Percentiles rank a stretch among this genome's conserved stretches.
phyloP scores from a whole-genome alignment of 2,113 vertebrate species.

The Etia nguti region DNA sequence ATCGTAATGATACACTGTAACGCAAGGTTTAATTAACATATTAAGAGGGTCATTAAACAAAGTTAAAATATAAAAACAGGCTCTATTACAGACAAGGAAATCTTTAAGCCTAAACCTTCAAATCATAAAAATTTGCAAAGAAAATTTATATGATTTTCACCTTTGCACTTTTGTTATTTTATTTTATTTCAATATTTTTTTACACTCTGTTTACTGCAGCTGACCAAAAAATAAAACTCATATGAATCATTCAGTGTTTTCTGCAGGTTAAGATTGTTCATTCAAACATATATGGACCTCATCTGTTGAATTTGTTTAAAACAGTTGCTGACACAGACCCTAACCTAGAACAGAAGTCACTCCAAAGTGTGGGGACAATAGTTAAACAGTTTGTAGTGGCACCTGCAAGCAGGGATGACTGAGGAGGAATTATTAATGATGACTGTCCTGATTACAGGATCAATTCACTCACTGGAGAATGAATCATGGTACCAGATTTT shows the following conservation, averaged over 20 bases:
- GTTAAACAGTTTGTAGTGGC: not conserved
- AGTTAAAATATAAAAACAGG: not conserved
- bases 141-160: not conserved
- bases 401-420: not conserved
- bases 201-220: not conserved
- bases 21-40: not conserved
- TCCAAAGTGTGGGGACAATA: not conserved
- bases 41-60: not conserved
- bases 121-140: not conserved
- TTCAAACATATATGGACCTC: not conserved
- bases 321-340: not conserved
- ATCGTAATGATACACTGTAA: not conserved
- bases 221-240: not conserved
- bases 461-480: not conserved
- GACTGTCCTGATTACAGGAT: not conserved
- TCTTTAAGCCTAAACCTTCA: not conserved
- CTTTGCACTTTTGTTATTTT: rapidly evolving
- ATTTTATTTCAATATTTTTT: not conserved
- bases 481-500: not conserved
- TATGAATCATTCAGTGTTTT: not conserved
- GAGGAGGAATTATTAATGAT: not conserved
- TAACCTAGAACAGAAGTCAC: not conserved
- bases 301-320: not conserved
- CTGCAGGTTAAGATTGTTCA: not conserved
- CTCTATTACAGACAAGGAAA: not conserved